A percentile compares a stretch with the other conserved stretches of the same genome.
phyloP scores from a whole-genome alignment of 2,113 vertebrate species.

The Ginglymostoma cirratum region DNA sequence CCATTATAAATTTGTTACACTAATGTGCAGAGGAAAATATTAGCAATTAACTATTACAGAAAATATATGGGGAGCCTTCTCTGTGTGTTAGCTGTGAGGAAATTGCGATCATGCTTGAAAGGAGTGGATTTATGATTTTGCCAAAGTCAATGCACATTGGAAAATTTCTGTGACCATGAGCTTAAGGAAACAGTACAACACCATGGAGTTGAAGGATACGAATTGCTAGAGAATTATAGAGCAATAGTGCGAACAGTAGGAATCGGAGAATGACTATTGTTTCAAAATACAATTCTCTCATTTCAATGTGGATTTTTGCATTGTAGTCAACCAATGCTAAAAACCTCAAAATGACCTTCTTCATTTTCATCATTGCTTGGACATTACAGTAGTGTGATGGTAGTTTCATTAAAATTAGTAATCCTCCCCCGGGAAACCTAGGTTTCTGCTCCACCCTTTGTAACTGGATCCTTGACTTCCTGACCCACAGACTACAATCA shows the following conservation, averaged over 20 bases:
- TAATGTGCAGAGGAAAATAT: not conserved
- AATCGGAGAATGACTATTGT: not conserved
- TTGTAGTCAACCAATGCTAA: not conserved
- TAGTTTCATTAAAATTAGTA: too few species aligned
- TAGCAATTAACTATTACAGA: not conserved
- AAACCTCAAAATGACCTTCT: not conserved
- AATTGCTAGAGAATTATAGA: not conserved
- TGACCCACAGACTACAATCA: too few species aligned
- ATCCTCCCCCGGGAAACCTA: too few species aligned
- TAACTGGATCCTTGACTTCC: too few species aligned
- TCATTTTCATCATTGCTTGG: not conserved
- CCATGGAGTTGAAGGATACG: not conserved
- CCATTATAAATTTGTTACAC: slow-evolving; percentile 7
- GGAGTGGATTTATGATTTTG: not conserved
- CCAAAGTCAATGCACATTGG: not conserved
- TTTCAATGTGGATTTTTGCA: not conserved
- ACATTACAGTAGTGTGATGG: too few species aligned
- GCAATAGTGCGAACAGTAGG: not conserved
- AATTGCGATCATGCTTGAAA: not conserved
- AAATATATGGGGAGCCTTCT: not conserved
- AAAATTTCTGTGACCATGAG: not conserved
- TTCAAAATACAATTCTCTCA: not conserved
- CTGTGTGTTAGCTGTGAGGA: not conserved
- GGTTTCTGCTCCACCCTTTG: too few species aligned
- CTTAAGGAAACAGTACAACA: not conserved